Percentiles rank a stretch among this genome's conserved stretches.
phyloP scores from a whole-genome alignment of 2,113 vertebrate genomes.

The Psittacara wagleri region DNA sequence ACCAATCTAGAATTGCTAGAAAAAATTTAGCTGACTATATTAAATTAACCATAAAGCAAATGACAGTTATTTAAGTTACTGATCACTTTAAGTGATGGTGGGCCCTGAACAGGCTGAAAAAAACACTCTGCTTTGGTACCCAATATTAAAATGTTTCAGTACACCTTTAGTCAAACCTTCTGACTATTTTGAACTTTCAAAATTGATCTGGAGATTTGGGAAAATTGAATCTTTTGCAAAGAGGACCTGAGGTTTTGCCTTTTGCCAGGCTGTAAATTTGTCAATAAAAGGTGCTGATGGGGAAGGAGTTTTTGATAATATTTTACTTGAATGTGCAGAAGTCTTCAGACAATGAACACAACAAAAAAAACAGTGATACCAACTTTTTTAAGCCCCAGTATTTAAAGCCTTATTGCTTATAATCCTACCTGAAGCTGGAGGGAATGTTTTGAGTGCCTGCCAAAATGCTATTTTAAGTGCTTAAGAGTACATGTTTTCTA shows the following conservation, averaged over 20 bases:
- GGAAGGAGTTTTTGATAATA: background rate
- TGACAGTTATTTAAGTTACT: background rate
- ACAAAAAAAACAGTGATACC: background rate
- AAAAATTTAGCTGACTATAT: background rate
- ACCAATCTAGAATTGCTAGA: background rate
- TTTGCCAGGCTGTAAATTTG: background rate
- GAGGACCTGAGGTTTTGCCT: background rate
- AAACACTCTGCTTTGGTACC: background rate
- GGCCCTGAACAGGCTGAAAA: background rate
- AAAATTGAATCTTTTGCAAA: background rate
- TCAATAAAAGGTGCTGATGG: background rate
- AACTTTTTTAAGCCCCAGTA: background rate
- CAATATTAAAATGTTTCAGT: background rate
- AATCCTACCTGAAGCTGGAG: background rate
- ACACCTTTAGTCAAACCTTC: background rate
- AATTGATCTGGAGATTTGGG: background rate
- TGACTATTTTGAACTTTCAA: background rate
- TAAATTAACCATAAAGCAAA: background rate
- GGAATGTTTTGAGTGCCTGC: background rate
- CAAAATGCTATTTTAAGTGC: background rate
- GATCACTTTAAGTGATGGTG: background rate
- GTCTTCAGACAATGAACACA: background rate
- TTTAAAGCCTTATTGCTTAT: background rate
- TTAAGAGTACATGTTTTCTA: background rate
- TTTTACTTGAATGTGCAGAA: background rate